Conservation (phyloP, 2,797 vertebrate species). For the Moxostoma hubbsi region DNA sequence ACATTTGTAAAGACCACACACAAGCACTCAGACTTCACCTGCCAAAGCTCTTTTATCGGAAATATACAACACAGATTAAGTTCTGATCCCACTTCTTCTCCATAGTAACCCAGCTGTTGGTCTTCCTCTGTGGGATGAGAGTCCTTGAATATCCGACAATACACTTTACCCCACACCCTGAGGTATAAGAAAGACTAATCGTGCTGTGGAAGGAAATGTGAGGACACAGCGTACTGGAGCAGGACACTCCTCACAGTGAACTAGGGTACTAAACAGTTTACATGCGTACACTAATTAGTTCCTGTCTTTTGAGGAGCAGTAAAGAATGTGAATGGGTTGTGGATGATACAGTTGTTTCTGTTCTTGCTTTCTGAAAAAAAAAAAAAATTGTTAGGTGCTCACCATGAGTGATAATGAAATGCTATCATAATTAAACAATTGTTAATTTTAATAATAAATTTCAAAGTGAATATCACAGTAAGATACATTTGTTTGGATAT, state of each 20-base stretch:
- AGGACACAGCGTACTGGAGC: constrained; percentile 4
- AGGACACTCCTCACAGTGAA: constrained; percentile 1
- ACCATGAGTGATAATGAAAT: too few species aligned
- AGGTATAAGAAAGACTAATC: neutral
- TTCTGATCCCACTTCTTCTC: constrained; percentile 8
- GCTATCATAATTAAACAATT: too few species aligned
- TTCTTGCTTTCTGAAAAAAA: neutral
- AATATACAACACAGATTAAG: neutral
- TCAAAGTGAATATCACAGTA: too few species aligned
- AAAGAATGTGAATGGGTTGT: neutral
- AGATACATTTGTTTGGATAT: too few species aligned
- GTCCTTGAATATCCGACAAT: constrained; percentile 22
- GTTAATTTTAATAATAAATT: too few species aligned
- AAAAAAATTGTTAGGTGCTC: neutral
- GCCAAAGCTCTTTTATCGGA: neutral
- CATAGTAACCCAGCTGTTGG: constrained; percentile 32
- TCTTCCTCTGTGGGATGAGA: constrained; percentile 10
- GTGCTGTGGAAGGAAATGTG: constrained; percentile 21
- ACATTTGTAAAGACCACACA: neutral
- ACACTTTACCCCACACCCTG: constrained; percentile 12
- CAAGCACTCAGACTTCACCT: neutral
- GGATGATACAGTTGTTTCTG: neutral
- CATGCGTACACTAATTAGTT: constrained; percentile 11
- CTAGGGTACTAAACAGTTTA: neutral
- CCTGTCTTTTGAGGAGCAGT: constrained; percentile 13